These are phyloP conservation scores for Potamilus streckersoni DNA, from an alignment of 1,140 invertebrate species.

Conservation along the genomic window DNA sequence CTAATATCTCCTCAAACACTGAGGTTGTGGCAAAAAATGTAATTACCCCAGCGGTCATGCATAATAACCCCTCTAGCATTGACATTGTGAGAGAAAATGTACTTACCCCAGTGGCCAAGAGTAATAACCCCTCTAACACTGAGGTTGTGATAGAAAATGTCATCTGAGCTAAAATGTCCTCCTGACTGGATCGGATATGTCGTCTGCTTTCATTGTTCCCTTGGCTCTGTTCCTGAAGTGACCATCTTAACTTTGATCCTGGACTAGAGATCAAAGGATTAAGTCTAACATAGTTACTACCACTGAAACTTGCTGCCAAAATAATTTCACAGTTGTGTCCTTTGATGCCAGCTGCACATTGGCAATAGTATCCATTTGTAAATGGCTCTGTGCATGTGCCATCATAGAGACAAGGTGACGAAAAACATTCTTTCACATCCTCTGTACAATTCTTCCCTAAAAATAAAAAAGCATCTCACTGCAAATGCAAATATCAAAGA, in stretches of 20 bases:
- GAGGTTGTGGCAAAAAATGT: slow-evolving; percentile 16
- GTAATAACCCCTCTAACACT: slow-evolving; percentile 14
- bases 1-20: slow-evolving; percentile 10
- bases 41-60: slow-evolving; percentile 14
- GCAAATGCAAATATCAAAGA: too few relatives aligned
- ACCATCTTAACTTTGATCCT: not conserved
- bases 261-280: not conserved
- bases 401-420: slow-evolving; percentile 87
- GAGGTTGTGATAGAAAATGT: slow-evolving; percentile 20
- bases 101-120: slow-evolving; percentile 14
- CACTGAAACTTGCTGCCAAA: slow-evolving; percentile 25
- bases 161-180: not conserved
- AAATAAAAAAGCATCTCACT: slow-evolving; percentile 63
- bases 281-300: slow-evolving; percentile 3
- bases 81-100: slow-evolving; percentile 18
- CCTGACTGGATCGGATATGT: not conserved
- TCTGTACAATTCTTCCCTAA: slow-evolving; percentile 83
- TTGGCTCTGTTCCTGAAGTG: not conserved
- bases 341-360: slow-evolving; percentile 85
- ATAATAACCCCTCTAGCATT: slow-evolving; percentile 14
- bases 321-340: slow-evolving; percentile 71
- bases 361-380: slow-evolving; percentile 76
- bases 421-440: slow-evolving; percentile 83
- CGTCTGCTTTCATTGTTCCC: not conserved
- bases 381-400: slow-evolving; percentile 45